These are phyloP conservation scores for Papilio protenor DNA, from an alignment of 2,888 invertebrate species.

Conservation along the genomic window DNA sequence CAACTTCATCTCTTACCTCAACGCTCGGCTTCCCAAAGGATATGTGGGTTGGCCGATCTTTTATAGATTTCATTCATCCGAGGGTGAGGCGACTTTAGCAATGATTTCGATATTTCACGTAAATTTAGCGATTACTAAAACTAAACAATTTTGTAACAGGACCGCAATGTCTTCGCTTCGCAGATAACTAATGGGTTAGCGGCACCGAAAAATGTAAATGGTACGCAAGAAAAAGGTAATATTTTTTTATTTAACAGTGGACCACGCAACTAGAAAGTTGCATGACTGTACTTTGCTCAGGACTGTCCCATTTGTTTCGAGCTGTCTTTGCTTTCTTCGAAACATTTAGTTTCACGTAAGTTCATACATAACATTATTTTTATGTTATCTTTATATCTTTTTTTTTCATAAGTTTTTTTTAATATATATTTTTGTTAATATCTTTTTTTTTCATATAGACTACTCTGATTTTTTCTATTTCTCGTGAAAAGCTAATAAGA, in stretches of 20 bases:
- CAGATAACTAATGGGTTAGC: constrained; percentile 88
- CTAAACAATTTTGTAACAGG: constrained; percentile 62
- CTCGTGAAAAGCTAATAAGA: not conserved
- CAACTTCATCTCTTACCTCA: constrained; percentile 87
- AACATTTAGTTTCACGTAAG: not conserved
- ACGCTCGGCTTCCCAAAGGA: constrained; percentile 91
- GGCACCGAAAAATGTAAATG: constrained; percentile 75
- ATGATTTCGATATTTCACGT: not conserved
- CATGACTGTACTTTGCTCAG: constrained; percentile 6
- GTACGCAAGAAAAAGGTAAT: constrained; percentile 65
- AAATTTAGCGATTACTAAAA: not conserved
- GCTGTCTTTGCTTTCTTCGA: constrained; percentile 13
- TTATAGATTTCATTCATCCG: constrained; percentile 94
- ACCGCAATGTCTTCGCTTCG: constrained; percentile 89
- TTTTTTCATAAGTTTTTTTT: no score
- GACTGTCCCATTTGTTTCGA: not conserved
- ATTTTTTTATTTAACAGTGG: constrained; percentile 45
- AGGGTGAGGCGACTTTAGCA: constrained; percentile 75
- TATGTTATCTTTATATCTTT: not conserved
- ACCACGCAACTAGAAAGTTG: constrained; percentile 47
- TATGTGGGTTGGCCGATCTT: constrained; percentile 93
- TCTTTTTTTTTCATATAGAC: no score
- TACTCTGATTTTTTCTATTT: no score
- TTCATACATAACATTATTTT: not conserved
- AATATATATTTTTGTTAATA: no score